These are phyloP conservation scores for Laterallus jamaicensis DNA, from an alignment of 2,113 vertebrate genomes.

Conservation along the genomic window DNA sequence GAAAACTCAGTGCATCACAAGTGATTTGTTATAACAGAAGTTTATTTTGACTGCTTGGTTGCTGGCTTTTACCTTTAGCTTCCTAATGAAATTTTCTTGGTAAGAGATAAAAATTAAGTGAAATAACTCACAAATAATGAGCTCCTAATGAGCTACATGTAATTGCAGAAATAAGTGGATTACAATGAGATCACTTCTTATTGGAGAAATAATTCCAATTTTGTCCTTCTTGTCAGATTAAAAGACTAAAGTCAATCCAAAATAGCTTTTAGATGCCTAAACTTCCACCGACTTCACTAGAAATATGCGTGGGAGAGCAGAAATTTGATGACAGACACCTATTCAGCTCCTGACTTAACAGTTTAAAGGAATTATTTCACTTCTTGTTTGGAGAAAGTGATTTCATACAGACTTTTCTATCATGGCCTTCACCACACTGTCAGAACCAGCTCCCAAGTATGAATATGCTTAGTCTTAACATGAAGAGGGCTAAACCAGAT, in stretches of 20 bases:
- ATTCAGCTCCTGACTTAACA: not conserved
- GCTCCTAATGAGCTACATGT: not conserved
- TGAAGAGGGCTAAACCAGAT: not conserved
- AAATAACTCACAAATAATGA: not conserved
- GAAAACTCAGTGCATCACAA: not conserved
- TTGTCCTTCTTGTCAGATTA: not conserved
- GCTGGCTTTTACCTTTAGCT: not conserved
- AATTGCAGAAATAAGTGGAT: not conserved
- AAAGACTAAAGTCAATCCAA: not conserved
- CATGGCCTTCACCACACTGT: not conserved
- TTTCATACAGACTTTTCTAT: not conserved
- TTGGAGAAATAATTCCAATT: not conserved
- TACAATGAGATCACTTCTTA: not conserved
- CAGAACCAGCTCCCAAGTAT: not conserved
- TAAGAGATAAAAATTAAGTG: not conserved
- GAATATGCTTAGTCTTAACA: not conserved
- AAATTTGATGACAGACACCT: conserved; percentile 37
- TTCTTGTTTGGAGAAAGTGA: not conserved
- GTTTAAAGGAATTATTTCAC: not conserved
- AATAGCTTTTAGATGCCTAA: not conserved
- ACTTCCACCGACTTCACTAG: not conserved
- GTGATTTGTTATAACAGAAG: not conserved
- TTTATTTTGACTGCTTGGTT: not conserved
- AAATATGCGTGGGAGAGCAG: not conserved
- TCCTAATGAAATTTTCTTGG: not conserved